phyloP scores from a whole-genome alignment of 2,888 invertebrate genomes.

The Heptascelio sp. region DNA sequence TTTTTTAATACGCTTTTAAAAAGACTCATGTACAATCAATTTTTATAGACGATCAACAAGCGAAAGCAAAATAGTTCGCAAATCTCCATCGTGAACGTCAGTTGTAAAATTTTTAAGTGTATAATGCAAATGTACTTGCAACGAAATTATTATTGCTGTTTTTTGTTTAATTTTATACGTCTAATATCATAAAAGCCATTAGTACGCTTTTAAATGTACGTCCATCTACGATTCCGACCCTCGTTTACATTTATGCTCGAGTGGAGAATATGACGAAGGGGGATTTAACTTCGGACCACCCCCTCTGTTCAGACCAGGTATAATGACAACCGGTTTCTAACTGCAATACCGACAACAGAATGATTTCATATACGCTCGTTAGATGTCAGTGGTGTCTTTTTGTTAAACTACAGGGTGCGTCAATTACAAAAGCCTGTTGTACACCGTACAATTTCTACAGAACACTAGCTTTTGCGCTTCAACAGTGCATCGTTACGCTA shows the following conservation, averaged over 20 bases:
- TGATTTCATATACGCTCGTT: constrained; percentile 68
- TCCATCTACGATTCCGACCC: constrained; percentile 68
- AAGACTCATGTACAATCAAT: no score
- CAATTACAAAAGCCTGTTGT: constrained; percentile 28
- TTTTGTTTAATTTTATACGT: not conserved
- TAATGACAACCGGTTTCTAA: constrained; percentile 62
- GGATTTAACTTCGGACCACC: constrained; percentile 74
- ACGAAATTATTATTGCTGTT: no score
- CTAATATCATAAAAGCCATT: constrained; percentile 63
- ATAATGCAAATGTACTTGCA: not conserved
- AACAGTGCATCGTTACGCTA: no score
- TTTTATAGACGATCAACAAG: no score
- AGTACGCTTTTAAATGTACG: constrained; percentile 65
- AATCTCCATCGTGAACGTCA: no score
- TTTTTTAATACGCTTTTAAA: no score
- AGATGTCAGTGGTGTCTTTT: constrained; percentile 79
- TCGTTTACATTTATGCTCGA: constrained; percentile 58
- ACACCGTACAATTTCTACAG: not conserved
- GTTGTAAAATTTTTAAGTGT: no score
- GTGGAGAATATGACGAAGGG: constrained; percentile 66
- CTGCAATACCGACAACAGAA: constrained; percentile 80
- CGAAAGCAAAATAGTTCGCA: no score
- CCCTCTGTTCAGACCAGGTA: constrained; percentile 70
- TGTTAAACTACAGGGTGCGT: constrained; percentile 72
- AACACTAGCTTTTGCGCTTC: no score